These are phyloP conservation scores for Hymenochirus boettgeri DNA, from an alignment of 2,113 vertebrate genomes.

Conservation along the genomic window DNA sequence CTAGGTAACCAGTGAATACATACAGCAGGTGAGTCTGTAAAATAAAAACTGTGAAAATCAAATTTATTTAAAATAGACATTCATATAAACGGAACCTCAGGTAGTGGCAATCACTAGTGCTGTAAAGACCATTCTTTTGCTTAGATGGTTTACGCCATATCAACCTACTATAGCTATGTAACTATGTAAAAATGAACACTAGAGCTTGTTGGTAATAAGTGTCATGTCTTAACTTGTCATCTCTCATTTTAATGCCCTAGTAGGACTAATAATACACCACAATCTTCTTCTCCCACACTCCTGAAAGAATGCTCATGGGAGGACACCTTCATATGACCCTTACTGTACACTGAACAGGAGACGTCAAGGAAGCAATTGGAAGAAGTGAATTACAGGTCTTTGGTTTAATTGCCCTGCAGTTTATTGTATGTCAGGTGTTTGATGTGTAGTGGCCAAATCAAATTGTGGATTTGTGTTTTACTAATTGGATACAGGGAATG, in stretches of 20 bases:
- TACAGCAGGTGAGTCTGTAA: too few relatives aligned
- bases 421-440: constrained; percentile 15
- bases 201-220: constrained; percentile 38
- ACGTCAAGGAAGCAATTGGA: constrained; percentile 24
- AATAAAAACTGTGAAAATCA: neutral
- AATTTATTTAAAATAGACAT: neutral
- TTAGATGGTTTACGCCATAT: neutral
- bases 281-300: constrained; percentile 8
- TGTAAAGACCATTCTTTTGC: neutral
- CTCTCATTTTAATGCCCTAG: constrained; percentile 32
- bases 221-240: constrained; percentile 34
- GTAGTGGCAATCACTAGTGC: neutral
- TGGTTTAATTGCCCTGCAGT: constrained; percentile 25
- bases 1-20: too few relatives aligned
- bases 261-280: constrained; percentile 41
- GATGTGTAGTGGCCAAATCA: constrained; percentile 12
- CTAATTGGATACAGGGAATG: constrained; percentile 12
- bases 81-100: neutral
- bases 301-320: constrained; percentile 9
- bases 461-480: constrained; percentile 12
- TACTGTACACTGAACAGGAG: constrained; percentile 7
- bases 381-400: constrained; percentile 8
- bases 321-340: constrained; percentile 17
- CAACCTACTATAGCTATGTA: constrained; percentile 28
- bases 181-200: constrained; percentile 38